Base-by-base conservation (phyloP, 2,888 invertebrate species). In the Sepiola atlantica region DNA sequence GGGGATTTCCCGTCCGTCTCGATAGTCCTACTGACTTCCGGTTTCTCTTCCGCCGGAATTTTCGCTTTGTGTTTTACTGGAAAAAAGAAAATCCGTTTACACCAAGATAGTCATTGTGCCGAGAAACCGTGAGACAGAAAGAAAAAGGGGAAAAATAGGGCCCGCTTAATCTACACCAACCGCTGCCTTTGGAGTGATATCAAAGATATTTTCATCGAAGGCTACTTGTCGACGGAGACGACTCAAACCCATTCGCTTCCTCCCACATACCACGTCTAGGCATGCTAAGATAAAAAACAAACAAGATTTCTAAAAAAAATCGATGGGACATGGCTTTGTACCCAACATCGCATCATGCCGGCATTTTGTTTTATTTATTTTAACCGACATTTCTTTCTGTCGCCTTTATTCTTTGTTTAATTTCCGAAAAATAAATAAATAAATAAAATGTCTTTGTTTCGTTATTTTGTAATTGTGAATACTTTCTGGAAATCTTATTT, bases 141-240 rank as follows among this genome's bases (percentile, higher is more conserved):
- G 24, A 21, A 21, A 16, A 20, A 57, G 57, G 24, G 21, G 6
- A 21, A 57, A 57, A 57, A 21, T 24, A 21, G 21, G 57, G 2
- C 45, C 8, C 77, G n/a, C 32, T 77, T 77, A 77, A 77, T 77
- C 77, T 77, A 77, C 32, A 77, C 77, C 77, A 77, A n/a, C n/a
- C 77, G 77, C n/a, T 77, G 77, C 77, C 77, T 77, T 77, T 77
- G n/a, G 32, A 77, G 45, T 45, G 77, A 77, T 77, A 77, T 77
- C 77, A n/a, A 77, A n/a, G 77, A 77, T 77, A 77, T 77, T 77
- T 77, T 77, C n/a, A n/a, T 77, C 77, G 77, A 77, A 77, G 77
- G n/a, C 77, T n/a, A 77, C 32, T n/a, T 77, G 32, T 77, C n/a
- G 77, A n/a, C n/a, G n/a, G n/a, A 77, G 77, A 77, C n/a, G 32